Evolutionary conservation across 1,140 invertebrate genomes (phyloP).

Genomic region (Phymorhynchus buccinoides): DNA sequence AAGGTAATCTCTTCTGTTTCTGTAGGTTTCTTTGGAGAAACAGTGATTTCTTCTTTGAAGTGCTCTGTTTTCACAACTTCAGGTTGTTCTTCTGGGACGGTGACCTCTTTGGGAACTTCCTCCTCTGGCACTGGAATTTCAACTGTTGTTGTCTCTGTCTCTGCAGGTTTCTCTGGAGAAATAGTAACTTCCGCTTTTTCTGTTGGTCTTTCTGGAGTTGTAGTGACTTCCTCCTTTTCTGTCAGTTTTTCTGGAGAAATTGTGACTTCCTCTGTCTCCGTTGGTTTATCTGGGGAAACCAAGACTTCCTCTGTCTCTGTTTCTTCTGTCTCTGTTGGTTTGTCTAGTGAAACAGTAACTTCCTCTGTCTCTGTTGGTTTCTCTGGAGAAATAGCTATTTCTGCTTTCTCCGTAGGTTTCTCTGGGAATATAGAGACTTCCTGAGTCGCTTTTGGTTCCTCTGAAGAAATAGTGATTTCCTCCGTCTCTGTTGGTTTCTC

Average conservation of each 20-base stretch:
- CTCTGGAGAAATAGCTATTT: slow-evolving; percentile 35
- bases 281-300: neutral
- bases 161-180: slow-evolving; percentile 14
- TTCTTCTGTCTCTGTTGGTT: slow-evolving; percentile 20
- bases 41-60: neutral
- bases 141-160: slow-evolving; percentile 24
- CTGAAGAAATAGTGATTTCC: slow-evolving; percentile 10
- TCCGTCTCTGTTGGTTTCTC: slow-evolving; percentile 40
- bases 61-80: slow-evolving; percentile 17
- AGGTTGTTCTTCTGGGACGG: neutral
- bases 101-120: slow-evolving; percentile 35
- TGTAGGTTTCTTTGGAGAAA: neutral
- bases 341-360: slow-evolving; percentile 19
- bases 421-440: slow-evolving; percentile 32
- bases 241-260: neutral
- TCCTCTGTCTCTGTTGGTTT: slow-evolving; percentile 32
- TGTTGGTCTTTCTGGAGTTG: neutral
- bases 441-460: slow-evolving; percentile 18
- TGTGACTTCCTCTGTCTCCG: neutral
- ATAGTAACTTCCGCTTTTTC: slow-evolving; percentile 12
- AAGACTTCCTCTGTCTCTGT: slow-evolving; percentile 6
- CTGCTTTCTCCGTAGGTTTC: slow-evolving; percentile 30
- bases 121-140: slow-evolving; percentile 25
- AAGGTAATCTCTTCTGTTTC: neutral
- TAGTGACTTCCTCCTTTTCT: neutral